phyloP scores from a whole-genome alignment of 2,888 invertebrate genomes.

The Ceraclea dissimilis region DNA sequence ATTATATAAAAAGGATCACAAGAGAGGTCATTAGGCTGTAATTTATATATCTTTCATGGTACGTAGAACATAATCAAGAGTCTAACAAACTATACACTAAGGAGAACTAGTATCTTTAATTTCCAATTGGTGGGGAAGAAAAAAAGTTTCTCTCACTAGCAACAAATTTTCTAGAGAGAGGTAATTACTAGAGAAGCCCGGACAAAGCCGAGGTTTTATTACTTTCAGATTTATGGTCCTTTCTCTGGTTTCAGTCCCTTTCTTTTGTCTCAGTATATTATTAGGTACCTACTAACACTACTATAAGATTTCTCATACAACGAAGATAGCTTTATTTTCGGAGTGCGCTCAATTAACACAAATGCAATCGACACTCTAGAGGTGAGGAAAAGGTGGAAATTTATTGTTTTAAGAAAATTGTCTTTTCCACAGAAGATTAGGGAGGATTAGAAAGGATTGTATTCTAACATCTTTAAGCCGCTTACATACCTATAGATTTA shows the following conservation, averaged over 20 bases:
- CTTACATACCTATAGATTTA: too few relatives aligned
- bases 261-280: constrained; percentile 24
- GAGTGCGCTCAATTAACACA: constrained; percentile 20
- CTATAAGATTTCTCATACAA: too few relatives aligned
- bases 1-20: too few relatives aligned
- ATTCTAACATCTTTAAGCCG: too few relatives aligned
- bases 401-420: neutral
- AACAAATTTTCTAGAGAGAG: constrained; percentile 7
- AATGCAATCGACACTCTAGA: constrained; percentile 9
- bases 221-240: constrained; percentile 26
- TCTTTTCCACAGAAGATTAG: neutral
- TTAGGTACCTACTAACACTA: constrained; percentile 7
- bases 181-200: constrained; percentile 25
- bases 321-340: constrained; percentile 23
- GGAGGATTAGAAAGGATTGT: too few relatives aligned
- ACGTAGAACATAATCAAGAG: too few relatives aligned
- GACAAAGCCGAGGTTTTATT: constrained; percentile 26
- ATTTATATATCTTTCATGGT: too few relatives aligned
- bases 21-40: too few relatives aligned
- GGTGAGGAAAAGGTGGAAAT: neutral
- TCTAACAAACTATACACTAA: too few relatives aligned
- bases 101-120: neutral
- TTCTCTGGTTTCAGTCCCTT: constrained; percentile 20
- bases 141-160: neutral
- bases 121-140: neutral